Conservation (phyloP, 2,888 invertebrate species). For the Prosopocoilus inquinatus region DNA sequence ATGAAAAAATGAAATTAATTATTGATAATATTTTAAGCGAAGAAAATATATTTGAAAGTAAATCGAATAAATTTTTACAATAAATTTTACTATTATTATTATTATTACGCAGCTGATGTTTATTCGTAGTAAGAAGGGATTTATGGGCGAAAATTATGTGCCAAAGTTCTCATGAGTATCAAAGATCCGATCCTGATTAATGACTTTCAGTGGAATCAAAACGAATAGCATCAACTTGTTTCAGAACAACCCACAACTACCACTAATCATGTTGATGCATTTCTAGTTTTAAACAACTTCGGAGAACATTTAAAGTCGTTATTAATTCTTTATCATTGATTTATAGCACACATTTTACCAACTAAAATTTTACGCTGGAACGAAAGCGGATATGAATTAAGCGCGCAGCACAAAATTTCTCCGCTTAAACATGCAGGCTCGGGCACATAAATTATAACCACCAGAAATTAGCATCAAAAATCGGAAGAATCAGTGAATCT, state of each 20-base stretch:
- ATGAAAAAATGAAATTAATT: too few species aligned
- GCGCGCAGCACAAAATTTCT: too few species aligned
- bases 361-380: not conserved
- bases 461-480: too few species aligned
- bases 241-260: conserved; percentile 24
- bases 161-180: conserved; percentile 32
- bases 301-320: conserved; percentile 15
- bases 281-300: conserved; percentile 20
- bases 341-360: not conserved
- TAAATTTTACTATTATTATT: too few species aligned
- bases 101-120: not conserved
- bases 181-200: conserved; percentile 32
- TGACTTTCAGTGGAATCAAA: conserved; percentile 23
- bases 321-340: conserved; percentile 23
- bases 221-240: conserved; percentile 21
- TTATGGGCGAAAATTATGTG: conserved; percentile 15
- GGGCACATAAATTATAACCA: too few species aligned
- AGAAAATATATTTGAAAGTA: too few species aligned
- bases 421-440: too few species aligned
- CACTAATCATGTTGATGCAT: conserved; percentile 29
- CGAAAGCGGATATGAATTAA: too few species aligned
- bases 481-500: too few species aligned
- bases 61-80: too few species aligned
- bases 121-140: not conserved
- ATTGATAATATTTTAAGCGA: too few species aligned